Evolutionary conservation across 1,140 invertebrate genomes (phyloP).

Genomic region (Zophobas morio): DNA sequence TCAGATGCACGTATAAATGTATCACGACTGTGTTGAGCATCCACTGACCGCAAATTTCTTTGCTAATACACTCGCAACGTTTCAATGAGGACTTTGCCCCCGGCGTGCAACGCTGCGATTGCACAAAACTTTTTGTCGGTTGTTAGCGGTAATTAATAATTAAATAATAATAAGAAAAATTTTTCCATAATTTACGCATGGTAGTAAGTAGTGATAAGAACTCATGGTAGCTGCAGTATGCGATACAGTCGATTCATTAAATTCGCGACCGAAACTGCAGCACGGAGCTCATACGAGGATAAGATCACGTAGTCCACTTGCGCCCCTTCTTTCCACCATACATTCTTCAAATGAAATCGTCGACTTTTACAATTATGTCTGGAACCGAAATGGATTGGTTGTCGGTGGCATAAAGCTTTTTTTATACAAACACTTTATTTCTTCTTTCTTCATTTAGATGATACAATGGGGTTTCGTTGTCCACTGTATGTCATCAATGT

Average conservation of each 20-base stretch:
- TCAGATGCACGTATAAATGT: no score
- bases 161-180: not conserved
- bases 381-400: constrained; percentile 28
- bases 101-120: not conserved
- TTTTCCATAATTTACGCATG: not conserved
- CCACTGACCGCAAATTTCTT: not conserved
- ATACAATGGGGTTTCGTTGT: not conserved
- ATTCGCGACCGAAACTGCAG: constrained; percentile 45
- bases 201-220: constrained; percentile 14
- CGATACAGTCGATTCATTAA: constrained; percentile 44
- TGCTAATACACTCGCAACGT: not conserved
- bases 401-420: constrained; percentile 27
- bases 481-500: no score
- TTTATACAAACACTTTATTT: constrained; percentile 10
- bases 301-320: constrained; percentile 47
- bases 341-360: constrained; percentile 40
- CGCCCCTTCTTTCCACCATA: constrained; percentile 42
- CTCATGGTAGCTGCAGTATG: constrained; percentile 3
- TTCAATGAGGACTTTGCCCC: constrained; percentile 11
- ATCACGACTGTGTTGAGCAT: no score
- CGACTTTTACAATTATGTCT: constrained; percentile 36
- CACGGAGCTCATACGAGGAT: constrained; percentile 29
- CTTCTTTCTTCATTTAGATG: constrained; percentile 9
- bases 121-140: not conserved
- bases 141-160: constrained; percentile 2